Percentiles rank a stretch among this genome's conserved stretches.
phyloP scores from a whole-genome alignment of 2,797 vertebrate species.

The Malacoraja senta region DNA sequence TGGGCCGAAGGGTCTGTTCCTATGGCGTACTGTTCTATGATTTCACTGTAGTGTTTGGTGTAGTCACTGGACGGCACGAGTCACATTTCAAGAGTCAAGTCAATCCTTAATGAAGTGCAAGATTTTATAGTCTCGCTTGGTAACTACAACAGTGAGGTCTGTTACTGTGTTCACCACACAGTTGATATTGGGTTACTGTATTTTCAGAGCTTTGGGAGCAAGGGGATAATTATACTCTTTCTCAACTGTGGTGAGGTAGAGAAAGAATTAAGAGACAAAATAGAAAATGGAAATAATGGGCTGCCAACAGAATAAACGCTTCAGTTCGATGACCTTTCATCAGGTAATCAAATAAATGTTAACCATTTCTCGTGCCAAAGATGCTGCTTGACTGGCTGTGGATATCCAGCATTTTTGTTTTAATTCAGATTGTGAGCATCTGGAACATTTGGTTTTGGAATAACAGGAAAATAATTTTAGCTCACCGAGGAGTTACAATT shows the following conservation, averaged over 20 bases:
- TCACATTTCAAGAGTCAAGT: not conserved
- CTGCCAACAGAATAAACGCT: too few relatives aligned
- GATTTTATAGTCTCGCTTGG: not conserved
- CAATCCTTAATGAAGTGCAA: not conserved
- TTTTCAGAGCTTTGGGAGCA: not conserved
- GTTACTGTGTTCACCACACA: not conserved
- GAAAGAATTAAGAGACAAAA: not conserved
- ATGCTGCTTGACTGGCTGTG: too few relatives aligned
- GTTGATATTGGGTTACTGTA: constrained; percentile 1
- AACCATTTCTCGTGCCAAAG: too few relatives aligned
- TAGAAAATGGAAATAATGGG: too few relatives aligned
- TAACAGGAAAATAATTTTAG: not conserved
- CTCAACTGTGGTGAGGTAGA: not conserved
- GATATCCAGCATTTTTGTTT: too few relatives aligned
- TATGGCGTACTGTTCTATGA: too few relatives aligned
- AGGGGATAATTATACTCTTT: not conserved
- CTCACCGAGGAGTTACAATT: not conserved
- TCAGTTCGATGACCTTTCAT: too few relatives aligned
- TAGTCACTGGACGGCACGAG: not conserved
- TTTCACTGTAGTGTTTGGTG: not conserved
- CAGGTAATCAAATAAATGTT: too few relatives aligned
- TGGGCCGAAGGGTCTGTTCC: too few relatives aligned
- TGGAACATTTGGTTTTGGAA: too few relatives aligned
- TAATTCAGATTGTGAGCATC: too few relatives aligned
- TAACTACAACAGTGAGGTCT: not conserved